Evolutionary conservation across 2,113 vertebrate genomes (phyloP), one percentile per base, ranked within the genome.

Genomic region (Hyla sarda): DNA sequence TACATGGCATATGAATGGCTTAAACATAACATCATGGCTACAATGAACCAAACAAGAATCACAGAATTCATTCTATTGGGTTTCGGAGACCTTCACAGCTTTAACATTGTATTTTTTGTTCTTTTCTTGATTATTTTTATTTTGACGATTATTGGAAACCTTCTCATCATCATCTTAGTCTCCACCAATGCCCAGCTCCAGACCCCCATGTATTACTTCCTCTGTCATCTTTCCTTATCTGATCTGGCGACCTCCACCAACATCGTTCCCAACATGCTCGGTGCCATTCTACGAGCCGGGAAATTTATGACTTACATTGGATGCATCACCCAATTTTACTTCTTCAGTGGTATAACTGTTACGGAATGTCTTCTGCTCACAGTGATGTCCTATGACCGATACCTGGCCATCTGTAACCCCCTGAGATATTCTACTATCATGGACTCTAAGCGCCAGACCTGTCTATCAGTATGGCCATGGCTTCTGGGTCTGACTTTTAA

Each of bases 191-290:
- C 2, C 7, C 78, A 69, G 13, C 88, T 90, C 2, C 85, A 89
- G 37, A 88, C 76, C 0, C 79, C 90, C 69, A 90, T 90, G 87
- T 89, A 91, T 76, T 89, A 88, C 45, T 88, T 90, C 19, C 88
- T 90, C 21, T 62, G 85, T 37, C 88, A 91, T 0, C 56, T 91
- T 30, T 90, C 89, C 1, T 16, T 90, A 17, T 83, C 89, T 86
- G 90, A 90, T 7, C 34, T 89, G 56, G 65, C 87, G 72, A 87
- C 86, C 62, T 83, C 88, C 56, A 89, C 76, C 7, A 83, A 89
- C 67, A 89, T 81, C 32, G 89, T 89, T 9, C 89, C 90, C n/a
- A 90, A 88, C 58, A 86, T 89, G 87, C 84, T 90, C 2, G 4
- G 76, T 2, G 62, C 85, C 41, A 41, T 77, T 47, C n/a, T 89